Evolutionary conservation across 2,888 invertebrate species (phyloP), one percentile per base, ranked within the genome.

Genomic region (Neria commutata): DNA sequence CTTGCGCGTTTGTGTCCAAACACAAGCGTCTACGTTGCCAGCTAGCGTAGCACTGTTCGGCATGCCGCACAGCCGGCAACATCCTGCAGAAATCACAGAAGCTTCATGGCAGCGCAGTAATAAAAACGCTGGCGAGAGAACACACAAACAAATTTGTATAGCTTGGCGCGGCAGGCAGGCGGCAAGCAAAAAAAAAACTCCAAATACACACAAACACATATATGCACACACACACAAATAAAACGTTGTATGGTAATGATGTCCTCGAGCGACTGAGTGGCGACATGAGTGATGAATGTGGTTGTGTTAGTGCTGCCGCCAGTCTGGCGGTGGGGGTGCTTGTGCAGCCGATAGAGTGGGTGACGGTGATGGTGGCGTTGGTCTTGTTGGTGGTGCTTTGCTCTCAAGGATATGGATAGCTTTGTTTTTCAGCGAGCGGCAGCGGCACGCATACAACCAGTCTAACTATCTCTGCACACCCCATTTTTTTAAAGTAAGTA

Each of bases 251-350:
- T 75, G 74, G 68, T 74, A 73, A 75, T 75, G 71, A 75, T 72
- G 69, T 74, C 68, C 75, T 72, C 63, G 34, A 66, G 21, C 73
- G 75, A 71, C 75, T 68, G 67, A 67, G 62, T 73, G 75, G 75
- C 75, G 75, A 70, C 75, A 63, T 61, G 63, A 58, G 37, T 60
- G 65, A 61, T 60, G 63, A 56, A 59, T 60, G 56, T 62, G 48
- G 58, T 42, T 58, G 46, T 53, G 40, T 50, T 53, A 48, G 16
- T 54, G 25, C 29, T 37, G 29, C 50, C 23, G 42, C 4, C 37
- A 37, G n/a, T 14, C 8, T 19, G 53, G 53, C 40, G 25, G 40
- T 53, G 42, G 19, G 25, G 25, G 24, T 40, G 4, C 23, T 23
- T 16, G 40, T 45, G 45, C 26, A 53, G n/a, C 17, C 52, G 29